Base-by-base conservation (phyloP, 2,113 vertebrate species). In the Calonectris borealis region DNA sequence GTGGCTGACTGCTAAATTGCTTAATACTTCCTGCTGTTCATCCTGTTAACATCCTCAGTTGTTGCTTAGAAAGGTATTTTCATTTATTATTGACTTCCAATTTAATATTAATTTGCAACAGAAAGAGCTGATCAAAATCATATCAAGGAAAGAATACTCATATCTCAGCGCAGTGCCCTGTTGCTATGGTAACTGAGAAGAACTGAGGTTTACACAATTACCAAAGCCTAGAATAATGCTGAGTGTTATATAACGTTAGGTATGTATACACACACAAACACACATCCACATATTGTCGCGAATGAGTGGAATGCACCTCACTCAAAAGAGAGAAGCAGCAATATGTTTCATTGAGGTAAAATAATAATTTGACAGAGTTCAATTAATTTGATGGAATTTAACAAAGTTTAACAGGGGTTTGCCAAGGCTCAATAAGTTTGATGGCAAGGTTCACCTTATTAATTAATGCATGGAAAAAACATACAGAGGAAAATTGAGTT, bases 41-140 rank as follows among this genome's bases (percentile, higher is more conserved):
- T 76, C 71, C 66, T 81, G 31, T 64, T 90, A 66, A 65, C 46
- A 62, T 51, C 61, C 20, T 70, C 46, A 57, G 29, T 82, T 65
- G 13, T 34, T 96, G 58, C 60, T 94, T 90, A 69, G 44, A 65
- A 94, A 88, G 32, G 17, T 81, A 62, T 88, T 93, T 96, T 83
- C 34, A 62, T 86, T 96, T 89, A 91, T 93, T 97, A 91, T 89
- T 90, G 78, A 88, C 86, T 96, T 96, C 70, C 83, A 92, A 90
- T 96, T 95, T 90, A 75, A 77, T 96, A 96, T 88, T 96, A 95
- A 90, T 95, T 95, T 92, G 54, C 70, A 95, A 61, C 68, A 92
- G 66, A 95, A 92, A 96, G 17, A 79, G 32, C 29, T 94, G 57
- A 91, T 97, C 93, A 92, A 91, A 97, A 88, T 83, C 65, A 22